Evolutionary conservation across 2,113 vertebrate species (phyloP).

Genomic region (Mastomys coucha): DNA sequence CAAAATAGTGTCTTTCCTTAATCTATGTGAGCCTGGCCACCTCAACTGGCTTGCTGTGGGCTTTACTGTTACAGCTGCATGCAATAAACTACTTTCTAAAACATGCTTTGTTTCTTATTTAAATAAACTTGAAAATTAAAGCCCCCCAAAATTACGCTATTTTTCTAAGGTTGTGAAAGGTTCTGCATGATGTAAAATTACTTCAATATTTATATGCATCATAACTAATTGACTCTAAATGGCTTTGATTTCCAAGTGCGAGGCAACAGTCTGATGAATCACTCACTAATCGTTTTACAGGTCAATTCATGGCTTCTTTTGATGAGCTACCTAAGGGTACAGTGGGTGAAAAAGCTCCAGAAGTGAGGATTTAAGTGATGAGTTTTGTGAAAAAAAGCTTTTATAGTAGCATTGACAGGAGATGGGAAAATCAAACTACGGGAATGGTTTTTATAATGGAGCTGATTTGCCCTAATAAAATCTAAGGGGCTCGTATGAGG

Average conservation of each 20-base stretch:
- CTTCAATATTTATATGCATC: neutral
- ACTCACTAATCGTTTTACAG: neutral
- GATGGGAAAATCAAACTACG: constrained; percentile 38
- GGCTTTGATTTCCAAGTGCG: constrained; percentile 15
- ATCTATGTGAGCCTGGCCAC: neutral
- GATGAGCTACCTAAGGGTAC: neutral
- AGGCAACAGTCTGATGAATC: neutral
- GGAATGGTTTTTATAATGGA: constrained; percentile 13
- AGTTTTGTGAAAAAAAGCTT: neutral
- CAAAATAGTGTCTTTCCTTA: neutral
- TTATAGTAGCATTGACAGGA: neutral
- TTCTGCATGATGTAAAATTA: neutral
- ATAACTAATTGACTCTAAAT: constrained; percentile 4
- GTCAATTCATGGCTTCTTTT: constrained; percentile 12
- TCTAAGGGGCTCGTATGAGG: neutral
- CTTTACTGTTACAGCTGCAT: neutral
- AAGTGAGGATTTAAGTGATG: neutral
- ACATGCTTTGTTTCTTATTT: neutral
- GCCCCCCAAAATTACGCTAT: neutral
- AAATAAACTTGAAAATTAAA: constrained; percentile 17
- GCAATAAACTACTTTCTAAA: constrained; percentile 6
- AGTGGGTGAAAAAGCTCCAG: neutral
- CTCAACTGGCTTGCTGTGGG: neutral
- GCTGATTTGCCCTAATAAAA: constrained; percentile 42
- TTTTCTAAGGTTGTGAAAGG: neutral